Base-by-base conservation (phyloP, 2,888 invertebrate species). In the Rhamphomyia laevipes region DNA sequence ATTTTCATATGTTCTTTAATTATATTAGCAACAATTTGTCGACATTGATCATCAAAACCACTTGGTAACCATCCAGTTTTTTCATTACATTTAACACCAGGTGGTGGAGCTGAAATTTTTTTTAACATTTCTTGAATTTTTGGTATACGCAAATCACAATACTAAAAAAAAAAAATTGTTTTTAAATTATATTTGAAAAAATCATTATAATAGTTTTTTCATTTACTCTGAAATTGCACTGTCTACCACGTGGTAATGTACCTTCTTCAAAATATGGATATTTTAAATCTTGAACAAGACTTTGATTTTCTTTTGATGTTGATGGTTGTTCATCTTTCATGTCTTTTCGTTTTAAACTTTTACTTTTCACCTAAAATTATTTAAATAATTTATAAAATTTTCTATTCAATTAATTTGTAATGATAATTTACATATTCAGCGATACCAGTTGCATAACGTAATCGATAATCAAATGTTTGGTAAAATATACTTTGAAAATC, bases 401-500 rank as follows among this genome's bases (percentile, higher is more conserved):
- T 9, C 4, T 4, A n/a, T 12, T 13, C 1, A 41, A 37, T n/a
- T 13, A 30, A 17, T 11, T 40, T 38, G 23, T 35, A 13, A 23
- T 16, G 45, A 30, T 17, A 13, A 13, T 12, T 55, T 54, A 64
- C 64, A 43, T 64, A 64, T 47, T 67, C 65, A 0, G 65, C 62
- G 49, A 70, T 62, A 3, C 67, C 69, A 1, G 67, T 63, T 12
- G 63, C 61, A 45, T 63, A 66, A 6, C 70, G 59, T n/a, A 70
- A 49, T 57, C 90, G 76, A 64, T 86, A 91, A 68, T 95, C 94
- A 51, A 95, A 73, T 3, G 85, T 85, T 72, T 99, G 97, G 65
- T 89, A 95, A 47, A 81, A 79, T 57, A 89, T 81, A 2, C 93
- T 77, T 2, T 73, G 72, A 5, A 84, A 82, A 54, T 90, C 82